Conservation (phyloP, 2,888 invertebrate genomes). For the Augochlorella aurata region DNA sequence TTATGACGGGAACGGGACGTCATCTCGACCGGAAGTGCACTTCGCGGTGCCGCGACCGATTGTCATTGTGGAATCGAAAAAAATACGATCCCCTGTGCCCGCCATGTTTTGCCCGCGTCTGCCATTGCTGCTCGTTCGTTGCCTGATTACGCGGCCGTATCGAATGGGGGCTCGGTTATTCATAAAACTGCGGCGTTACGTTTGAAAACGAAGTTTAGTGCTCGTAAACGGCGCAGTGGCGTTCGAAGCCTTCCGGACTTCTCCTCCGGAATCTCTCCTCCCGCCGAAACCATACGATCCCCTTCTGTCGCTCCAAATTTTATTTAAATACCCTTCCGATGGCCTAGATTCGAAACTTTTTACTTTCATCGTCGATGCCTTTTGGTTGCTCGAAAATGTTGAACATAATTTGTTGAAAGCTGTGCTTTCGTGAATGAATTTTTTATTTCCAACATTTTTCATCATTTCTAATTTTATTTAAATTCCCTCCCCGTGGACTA, state of each 20-base stretch:
- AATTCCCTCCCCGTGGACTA: neutral
- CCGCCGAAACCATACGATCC: neutral
- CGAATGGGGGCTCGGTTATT: neutral
- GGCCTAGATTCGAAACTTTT: too few relatives aligned
- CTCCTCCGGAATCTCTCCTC: neutral
- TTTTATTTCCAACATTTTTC: neutral
- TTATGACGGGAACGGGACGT: conserved; percentile 39
- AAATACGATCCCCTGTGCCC: conserved; percentile 34
- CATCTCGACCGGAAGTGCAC: conserved; percentile 43
- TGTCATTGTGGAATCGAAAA: conserved; percentile 36
- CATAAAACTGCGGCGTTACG: conserved; percentile 6
- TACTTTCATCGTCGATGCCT: too few relatives aligned
- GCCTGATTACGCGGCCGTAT: neutral
- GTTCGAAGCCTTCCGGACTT: neutral
- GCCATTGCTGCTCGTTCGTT: conserved; percentile 6
- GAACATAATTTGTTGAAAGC: too few relatives aligned
- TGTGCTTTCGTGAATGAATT: too few relatives aligned
- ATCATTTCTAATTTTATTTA: neutral
- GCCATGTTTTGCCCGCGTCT: neutral
- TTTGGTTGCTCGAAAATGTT: too few relatives aligned
- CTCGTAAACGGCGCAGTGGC: neutral
- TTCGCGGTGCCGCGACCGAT: conserved; percentile 34
- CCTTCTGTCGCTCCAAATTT: neutral
- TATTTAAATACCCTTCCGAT: neutral
- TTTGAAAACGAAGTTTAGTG: conserved; percentile 6